Conservation (phyloP, 2,888 invertebrate species). For the Agonopterix subpropinquella region DNA sequence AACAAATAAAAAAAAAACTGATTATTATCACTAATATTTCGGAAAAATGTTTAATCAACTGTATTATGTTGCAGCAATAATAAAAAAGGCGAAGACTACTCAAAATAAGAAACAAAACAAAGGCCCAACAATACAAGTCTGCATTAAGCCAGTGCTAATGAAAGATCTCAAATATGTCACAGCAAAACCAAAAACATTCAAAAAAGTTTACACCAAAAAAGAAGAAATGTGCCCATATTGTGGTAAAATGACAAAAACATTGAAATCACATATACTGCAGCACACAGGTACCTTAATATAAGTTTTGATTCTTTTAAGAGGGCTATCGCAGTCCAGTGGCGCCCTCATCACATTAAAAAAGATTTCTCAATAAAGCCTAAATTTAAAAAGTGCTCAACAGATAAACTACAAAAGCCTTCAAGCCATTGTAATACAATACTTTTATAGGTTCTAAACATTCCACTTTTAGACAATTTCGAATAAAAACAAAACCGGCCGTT, state of each 20-base stretch:
- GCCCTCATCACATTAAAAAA: too few species aligned
- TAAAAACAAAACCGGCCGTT: too few species aligned
- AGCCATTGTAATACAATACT: too few species aligned
- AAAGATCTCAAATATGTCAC: constrained; percentile 28
- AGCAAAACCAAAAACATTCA: constrained; percentile 6
- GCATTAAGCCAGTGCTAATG: constrained; percentile 38
- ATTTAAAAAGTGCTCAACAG: too few species aligned
- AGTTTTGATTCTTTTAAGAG: not conserved
- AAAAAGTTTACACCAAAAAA: constrained; percentile 5
- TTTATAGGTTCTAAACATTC: too few species aligned
- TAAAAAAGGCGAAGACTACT: not conserved
- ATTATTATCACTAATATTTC: not conserved
- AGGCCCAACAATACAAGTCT: constrained; percentile 7
- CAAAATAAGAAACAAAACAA: not conserved
- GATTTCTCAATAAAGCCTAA: too few species aligned
- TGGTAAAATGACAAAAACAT: constrained; percentile 30
- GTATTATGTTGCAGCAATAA: not conserved
- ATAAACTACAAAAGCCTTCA: too few species aligned
- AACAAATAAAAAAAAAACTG: too few species aligned
- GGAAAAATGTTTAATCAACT: not conserved
- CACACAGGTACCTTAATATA: constrained; percentile 30
- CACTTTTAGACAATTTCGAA: too few species aligned
- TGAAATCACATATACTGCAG: constrained; percentile 32
- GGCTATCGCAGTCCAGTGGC: too few species aligned
- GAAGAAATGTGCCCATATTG: constrained; percentile 41